Evolutionary conservation across 2,113 vertebrate genomes (phyloP).

Genomic region (Dasyprocta punctata): DNA sequence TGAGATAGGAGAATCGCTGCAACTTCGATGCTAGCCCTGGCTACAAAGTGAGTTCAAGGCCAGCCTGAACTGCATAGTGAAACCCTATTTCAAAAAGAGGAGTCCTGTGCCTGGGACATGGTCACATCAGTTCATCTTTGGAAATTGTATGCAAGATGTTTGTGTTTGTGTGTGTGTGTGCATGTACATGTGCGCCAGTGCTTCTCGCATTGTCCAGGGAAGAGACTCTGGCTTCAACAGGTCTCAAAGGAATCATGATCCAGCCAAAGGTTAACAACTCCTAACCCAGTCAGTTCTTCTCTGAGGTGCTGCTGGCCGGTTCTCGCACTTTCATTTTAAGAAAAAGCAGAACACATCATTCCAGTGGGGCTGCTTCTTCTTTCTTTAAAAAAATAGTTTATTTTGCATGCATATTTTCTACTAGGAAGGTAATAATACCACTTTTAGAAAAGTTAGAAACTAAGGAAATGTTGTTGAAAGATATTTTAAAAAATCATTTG

Average conservation of each 20-base stretch:
- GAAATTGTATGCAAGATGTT: not conserved
- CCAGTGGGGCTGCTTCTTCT: not conserved
- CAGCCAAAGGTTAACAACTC: not conserved
- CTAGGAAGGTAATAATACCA: not conserved
- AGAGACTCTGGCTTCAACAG: not conserved
- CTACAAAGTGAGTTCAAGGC: no score
- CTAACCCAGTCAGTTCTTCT: not conserved
- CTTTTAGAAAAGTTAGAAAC: constrained; percentile 34
- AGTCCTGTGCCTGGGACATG: not conserved
- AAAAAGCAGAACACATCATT: constrained; percentile 7
- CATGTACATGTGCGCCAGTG: rapidly evolving
- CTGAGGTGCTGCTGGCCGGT: not conserved
- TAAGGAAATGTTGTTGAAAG: not conserved
- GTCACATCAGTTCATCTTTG: not conserved
- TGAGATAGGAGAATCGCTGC: no score
- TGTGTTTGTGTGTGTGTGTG: no score
- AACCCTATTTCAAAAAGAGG: no score
- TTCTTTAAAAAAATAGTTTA: not conserved
- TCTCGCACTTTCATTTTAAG: not conserved
- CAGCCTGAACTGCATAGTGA: no score
- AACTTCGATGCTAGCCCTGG: no score
- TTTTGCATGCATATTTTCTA: not conserved
- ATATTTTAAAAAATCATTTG: not conserved
- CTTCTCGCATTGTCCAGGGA: not conserved
- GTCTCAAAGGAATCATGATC: not conserved